Base-by-base conservation (phyloP, 2,888 invertebrate species). In the Aromia moschata region DNA sequence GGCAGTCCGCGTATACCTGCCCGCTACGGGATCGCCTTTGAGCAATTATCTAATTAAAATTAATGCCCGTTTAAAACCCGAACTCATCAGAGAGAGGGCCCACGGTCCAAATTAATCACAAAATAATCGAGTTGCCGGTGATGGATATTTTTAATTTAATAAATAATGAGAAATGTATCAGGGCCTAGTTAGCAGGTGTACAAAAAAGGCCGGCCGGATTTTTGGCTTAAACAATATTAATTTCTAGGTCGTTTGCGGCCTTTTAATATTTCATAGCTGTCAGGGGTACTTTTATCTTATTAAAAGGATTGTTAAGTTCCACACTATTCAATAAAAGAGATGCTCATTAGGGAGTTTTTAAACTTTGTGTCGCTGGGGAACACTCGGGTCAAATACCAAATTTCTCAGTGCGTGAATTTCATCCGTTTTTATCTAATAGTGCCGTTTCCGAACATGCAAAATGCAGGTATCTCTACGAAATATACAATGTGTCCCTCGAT, bases 21-120 rank as follows among this genome's bases (percentile, higher is more conserved):
- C 25, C 69, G 38, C 49, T 49, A 70, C 69, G 71, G 74, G 76
- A 74, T 76, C 74, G 75, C 75, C 79, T 78, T 75, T 75, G 74
- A 79, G 78, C 80, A 80, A 80, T 80, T 80, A 80, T 78, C 79
- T 78, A 79, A 79, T 79, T 79, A 79, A 80, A 79, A 79, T 80
- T 80, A 79, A 80, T 79, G 77, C 73, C 76, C 77, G 74, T 79
- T 79, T 79, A 78, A 79, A 78, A 77, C 74, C 72, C 70, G 74
- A 78, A 78, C 79, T 80, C 79, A 79, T 80, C 80, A 79, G 71
- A 76, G 70, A 68, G 64, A n/a, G n/a, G 67, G 71, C 77, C 77
- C 74, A 73, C 75, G 74, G 74, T 74, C 76, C 71, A 77, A 77
- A 80, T 79, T 80, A 79, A 79, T 79, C 79, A 79, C 71, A 71